phyloP scores from a whole-genome alignment of 1,140 invertebrate species.

The Grapholita molesta region DNA sequence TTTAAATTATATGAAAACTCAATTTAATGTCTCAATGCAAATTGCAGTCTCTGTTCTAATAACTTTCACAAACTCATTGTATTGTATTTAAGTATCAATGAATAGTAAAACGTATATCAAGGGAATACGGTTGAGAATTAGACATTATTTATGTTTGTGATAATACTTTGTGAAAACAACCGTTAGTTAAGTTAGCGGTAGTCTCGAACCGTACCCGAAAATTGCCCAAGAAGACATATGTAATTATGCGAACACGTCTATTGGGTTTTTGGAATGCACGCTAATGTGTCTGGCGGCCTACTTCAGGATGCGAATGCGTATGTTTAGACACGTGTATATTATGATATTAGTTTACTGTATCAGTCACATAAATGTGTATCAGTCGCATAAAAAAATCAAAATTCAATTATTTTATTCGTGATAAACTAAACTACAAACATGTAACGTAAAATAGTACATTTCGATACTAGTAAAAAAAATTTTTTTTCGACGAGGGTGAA shows the following conservation, averaged over 20 bases:
- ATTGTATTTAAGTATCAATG: background rate
- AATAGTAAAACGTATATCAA: background rate
- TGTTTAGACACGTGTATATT: conserved; percentile 13
- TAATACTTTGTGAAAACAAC: background rate
- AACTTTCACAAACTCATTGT: too few species aligned
- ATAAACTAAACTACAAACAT: too few species aligned
- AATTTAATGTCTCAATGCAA: too few species aligned
- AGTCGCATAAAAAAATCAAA: too few species aligned
- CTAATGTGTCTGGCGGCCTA: conserved; percentile 61
- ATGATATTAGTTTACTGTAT: background rate
- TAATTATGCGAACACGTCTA: conserved; percentile 37
- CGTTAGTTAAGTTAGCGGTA: background rate
- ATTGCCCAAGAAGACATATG: conserved; percentile 38
- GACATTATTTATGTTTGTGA: background rate
- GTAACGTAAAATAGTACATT: too few species aligned
- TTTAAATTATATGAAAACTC: too few species aligned
- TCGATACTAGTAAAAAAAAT: too few species aligned
- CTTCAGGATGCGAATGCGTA: too few species aligned
- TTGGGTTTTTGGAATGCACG: conserved; percentile 50
- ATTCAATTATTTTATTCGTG: too few species aligned
- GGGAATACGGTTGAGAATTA: background rate
- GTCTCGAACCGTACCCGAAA: conserved; percentile 26
- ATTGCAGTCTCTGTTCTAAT: background rate
- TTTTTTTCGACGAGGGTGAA: too few species aligned
- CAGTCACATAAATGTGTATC: too few species aligned